Evolutionary conservation across 2,113 vertebrate species (phyloP).

Genomic region (Regulus satrapa): DNA sequence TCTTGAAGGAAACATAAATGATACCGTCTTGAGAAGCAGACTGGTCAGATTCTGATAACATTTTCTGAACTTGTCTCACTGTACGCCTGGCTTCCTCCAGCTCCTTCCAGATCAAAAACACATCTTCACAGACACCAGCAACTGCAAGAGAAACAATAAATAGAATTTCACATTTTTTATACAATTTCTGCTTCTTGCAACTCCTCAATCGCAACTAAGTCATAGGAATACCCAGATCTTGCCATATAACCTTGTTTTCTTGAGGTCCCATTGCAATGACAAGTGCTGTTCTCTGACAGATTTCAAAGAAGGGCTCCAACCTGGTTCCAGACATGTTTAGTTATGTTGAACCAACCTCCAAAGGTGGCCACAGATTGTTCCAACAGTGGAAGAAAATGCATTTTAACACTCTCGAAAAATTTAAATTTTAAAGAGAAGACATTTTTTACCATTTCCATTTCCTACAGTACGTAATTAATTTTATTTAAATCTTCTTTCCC

Average conservation of each 20-base stretch:
- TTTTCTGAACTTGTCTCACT: conserved; percentile 60
- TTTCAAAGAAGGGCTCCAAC: not conserved
- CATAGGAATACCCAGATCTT: not conserved
- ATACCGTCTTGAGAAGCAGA: not conserved
- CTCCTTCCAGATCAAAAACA: conserved; percentile 79
- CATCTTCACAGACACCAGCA: conserved; percentile 76
- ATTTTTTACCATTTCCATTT: not conserved
- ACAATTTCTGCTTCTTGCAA: not conserved
- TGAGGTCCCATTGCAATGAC: not conserved
- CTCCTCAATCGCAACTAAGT: not conserved
- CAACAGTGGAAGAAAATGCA: not conserved
- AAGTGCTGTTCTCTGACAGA: not conserved
- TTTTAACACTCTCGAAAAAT: not conserved
- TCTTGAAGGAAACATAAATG: not conserved
- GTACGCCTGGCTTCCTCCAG: conserved; percentile 74
- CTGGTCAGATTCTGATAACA: conserved; percentile 43
- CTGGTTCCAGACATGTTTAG: not conserved
- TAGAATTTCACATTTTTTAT: not conserved
- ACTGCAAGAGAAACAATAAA: conserved; percentile 47
- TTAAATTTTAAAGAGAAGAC: not conserved
- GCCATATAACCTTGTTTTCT: not conserved
- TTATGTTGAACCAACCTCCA: not conserved
- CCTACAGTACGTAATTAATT: not conserved
- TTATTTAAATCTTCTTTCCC: not conserved
- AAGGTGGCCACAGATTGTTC: not conserved